Conservation (phyloP, 2,113 vertebrate genomes). For the Chunga burmeisteri region DNA sequence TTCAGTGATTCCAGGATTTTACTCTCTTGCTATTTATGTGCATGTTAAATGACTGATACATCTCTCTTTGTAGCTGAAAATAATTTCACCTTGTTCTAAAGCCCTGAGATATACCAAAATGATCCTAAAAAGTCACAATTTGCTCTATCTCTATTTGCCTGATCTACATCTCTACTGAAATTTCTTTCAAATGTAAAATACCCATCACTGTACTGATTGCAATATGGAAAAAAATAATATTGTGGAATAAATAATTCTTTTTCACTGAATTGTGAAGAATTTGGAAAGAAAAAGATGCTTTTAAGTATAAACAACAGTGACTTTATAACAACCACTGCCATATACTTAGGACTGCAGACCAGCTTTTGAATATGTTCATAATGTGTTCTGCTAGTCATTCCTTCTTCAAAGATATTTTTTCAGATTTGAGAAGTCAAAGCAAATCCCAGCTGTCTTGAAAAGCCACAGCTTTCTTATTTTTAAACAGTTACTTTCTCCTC, state of each 20-base stretch:
- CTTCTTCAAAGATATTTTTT: neutral
- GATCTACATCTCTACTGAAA: neutral
- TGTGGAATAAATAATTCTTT: neutral
- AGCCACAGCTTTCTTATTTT: neutral
- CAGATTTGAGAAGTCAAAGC: neutral
- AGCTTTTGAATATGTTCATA: neutral
- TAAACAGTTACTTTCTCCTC: neutral
- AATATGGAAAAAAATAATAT: neutral
- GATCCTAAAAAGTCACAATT: neutral
- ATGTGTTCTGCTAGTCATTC: neutral
- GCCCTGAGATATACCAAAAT: neutral
- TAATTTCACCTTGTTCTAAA: neutral
- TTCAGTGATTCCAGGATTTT: neutral
- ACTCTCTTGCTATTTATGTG: neutral
- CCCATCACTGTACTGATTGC: neutral
- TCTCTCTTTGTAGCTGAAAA: neutral
- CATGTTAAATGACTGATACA: neutral
- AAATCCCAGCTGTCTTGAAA: neutral
- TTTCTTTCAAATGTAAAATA: conserved; percentile 7
- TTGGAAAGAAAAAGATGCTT: neutral
- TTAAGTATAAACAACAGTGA: neutral
- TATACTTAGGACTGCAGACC: neutral
- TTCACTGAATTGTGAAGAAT: neutral
- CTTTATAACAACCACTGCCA: neutral
- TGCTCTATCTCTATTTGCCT: neutral